These are phyloP conservation scores for Pangasius djambal DNA, from an alignment of 2,797 vertebrate genomes.

Conservation along the genomic window DNA sequence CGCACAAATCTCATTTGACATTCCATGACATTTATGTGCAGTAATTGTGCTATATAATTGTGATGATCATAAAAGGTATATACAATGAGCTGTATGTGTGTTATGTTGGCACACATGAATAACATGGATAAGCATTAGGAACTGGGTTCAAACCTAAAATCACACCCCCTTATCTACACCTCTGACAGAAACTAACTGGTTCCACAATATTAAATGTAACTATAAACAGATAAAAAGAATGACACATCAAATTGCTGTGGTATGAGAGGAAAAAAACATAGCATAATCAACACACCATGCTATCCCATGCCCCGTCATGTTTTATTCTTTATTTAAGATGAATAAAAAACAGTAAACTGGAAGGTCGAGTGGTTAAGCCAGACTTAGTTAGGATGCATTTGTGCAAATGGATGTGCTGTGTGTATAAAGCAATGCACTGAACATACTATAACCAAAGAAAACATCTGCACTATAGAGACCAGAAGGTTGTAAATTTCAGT, in stretches of 20 bases:
- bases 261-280: neutral
- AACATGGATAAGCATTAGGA: neutral
- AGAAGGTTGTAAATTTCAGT: neutral
- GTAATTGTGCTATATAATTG: neutral
- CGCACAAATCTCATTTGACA: neutral
- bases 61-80: neutral
- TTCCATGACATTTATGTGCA: neutral
- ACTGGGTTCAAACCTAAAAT: neutral
- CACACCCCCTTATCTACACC: too few relatives aligned
- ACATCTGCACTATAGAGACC: neutral
- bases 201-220: too few relatives aligned
- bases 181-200: too few relatives aligned
- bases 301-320: neutral
- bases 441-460: neutral
- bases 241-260: neutral
- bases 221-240: too few relatives aligned
- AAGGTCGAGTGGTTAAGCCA: neutral
- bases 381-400: neutral
- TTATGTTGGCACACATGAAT: too few relatives aligned
- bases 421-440: neutral
- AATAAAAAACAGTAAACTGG: neutral
- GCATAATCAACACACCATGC: neutral
- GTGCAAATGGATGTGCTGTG: neutral
- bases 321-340: neutral
- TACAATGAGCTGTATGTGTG: neutral